Evolutionary conservation across 92 coral and sea anemone genomes (phyloP), one percentile per base, ranked within the genome.

Genomic region (Parazoanthus atlanticus): DNA sequence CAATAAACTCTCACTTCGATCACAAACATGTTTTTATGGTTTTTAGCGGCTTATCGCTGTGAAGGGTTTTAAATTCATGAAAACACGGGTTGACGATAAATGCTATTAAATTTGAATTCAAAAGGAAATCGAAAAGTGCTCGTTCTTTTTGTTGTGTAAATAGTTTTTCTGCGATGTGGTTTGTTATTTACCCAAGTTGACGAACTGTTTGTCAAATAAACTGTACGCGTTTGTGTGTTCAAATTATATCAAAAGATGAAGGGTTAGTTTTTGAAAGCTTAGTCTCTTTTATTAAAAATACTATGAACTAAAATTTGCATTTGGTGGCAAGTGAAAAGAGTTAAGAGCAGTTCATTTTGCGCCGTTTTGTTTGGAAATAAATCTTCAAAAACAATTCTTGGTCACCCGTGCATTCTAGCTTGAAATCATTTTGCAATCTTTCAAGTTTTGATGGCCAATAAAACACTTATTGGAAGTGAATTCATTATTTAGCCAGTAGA

Each of bases 121-220:
- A 43, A 78, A 16, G 64, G 38, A 78, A 47, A 25, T 1, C 23
- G 40, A 46, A 13, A 46, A 8, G 23, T 23, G n/a, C 31, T 23
- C 2, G 21, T 21, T 28, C 40, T 46, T 69, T 43, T 40, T 84
- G 87, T 73, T 43, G 87, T 43, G 67, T 83, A 83, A 83, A 69
- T 83, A 70, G 65, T 83, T 67, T 83, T 69, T 83, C 79, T 36
- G 40, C 78, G 65, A 69, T 84, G 87, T 33, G 78, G 64, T 70
- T 46, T 70, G 6, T 73, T 84, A 58, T 84, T 84, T 84, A 70
- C 79, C 41, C 87, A 69, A 73, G 26, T 6, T 84, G 77, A 80
- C 84, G 10, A 84, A 21, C 36, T 70, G 21, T 84, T 70, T 70
- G 61, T 46, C 31, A 21, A 70, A 46, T 32, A 70, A 69, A 6